Conservation (phyloP, 2,797 vertebrate genomes). For the Cygnus olor region DNA sequence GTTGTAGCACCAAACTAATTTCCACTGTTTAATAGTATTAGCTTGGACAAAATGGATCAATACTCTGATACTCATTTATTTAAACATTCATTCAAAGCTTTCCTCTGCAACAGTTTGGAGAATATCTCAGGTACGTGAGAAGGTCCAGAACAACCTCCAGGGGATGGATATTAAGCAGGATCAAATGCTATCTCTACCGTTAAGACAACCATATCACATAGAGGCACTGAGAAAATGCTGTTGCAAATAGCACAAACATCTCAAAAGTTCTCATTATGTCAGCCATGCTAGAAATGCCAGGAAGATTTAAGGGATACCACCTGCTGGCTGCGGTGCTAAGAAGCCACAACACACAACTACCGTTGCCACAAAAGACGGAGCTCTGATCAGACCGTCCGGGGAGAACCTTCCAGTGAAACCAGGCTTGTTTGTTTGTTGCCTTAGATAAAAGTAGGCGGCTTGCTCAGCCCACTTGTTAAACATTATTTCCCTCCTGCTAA, state of each 20-base stretch:
- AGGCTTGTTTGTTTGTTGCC: neutral
- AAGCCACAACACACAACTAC: neutral
- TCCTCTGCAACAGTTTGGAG: neutral
- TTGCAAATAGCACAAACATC: fast-evolving
- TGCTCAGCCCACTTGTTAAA: neutral
- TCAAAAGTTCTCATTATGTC: neutral
- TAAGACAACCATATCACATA: neutral
- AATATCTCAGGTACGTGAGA: neutral
- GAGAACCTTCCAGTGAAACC: neutral
- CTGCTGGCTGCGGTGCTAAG: neutral
- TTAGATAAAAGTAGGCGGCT: neutral
- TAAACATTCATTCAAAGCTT: neutral
- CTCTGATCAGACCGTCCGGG: neutral
- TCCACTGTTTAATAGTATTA: neutral
- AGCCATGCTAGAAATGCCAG: neutral
- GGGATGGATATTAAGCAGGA: neutral
- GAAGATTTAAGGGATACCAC: neutral
- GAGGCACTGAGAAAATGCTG: neutral
- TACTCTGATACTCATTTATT: neutral
- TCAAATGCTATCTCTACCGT: neutral
- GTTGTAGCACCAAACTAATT: neutral
- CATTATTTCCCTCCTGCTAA: neutral
- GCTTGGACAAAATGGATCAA: neutral
- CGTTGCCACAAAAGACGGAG: neutral
- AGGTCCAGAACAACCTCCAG: neutral